phyloP scores from a whole-genome alignment of 2,797 vertebrate genomes.

The Ciconia nigra region DNA sequence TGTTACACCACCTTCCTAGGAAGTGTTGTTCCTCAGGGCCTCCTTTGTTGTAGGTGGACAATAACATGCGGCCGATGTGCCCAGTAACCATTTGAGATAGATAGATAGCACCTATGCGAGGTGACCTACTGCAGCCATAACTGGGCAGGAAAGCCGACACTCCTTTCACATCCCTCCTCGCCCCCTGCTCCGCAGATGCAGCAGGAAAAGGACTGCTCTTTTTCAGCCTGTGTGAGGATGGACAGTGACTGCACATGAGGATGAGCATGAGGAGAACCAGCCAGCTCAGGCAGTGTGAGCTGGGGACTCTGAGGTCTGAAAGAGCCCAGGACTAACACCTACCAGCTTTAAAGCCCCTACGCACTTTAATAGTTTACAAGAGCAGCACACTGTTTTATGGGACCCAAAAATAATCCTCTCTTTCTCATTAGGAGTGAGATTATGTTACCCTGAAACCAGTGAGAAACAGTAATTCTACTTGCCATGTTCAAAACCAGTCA shows the following conservation, averaged over 20 bases:
- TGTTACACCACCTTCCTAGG: background rate
- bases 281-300: background rate
- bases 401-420: background rate
- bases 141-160: background rate
- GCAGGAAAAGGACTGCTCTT: background rate
- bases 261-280: background rate
- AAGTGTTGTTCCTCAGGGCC: background rate
- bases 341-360: background rate
- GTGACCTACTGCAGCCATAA: background rate
- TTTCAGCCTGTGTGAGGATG: background rate
- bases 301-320: background rate
- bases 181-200: background rate
- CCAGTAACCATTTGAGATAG: background rate
- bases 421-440: background rate
- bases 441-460: background rate
- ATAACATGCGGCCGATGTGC: accelerated
- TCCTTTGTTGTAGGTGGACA: background rate
- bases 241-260: background rate
- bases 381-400: background rate
- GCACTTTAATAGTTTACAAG: background rate
- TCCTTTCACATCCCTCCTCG: background rate
- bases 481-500: background rate
- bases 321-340: background rate
- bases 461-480: background rate
- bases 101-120: accelerated